Evolutionary conservation across 2,888 invertebrate genomes (phyloP).

Genomic region (Rhimphoctona megacephalus): DNA sequence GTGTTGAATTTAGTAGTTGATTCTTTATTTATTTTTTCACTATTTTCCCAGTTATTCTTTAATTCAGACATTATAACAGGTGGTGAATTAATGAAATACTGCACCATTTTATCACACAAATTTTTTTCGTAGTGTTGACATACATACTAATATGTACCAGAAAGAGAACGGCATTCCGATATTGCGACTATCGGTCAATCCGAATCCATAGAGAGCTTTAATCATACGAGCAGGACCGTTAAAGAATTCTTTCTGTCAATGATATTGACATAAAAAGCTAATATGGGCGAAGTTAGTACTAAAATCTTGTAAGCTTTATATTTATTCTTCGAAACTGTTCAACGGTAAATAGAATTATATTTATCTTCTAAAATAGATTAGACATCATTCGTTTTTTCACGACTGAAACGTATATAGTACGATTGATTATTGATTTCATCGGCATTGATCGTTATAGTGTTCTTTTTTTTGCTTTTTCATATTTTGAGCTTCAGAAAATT

Average conservation of each 20-base stretch:
- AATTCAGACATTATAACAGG: background rate
- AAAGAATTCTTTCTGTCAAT: too few relatives aligned
- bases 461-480: background rate
- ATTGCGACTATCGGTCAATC: too few relatives aligned
- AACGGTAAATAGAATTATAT: background rate
- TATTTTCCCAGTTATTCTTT: background rate
- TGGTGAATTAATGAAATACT: background rate
- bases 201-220: too few relatives aligned
- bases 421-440: background rate
- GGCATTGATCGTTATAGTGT: background rate
- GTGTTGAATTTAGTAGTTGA: background rate
- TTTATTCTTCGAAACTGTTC: background rate
- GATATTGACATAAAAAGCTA: background rate
- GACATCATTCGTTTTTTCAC: background rate
- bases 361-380: background rate
- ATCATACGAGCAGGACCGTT: too few relatives aligned
- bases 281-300: background rate
- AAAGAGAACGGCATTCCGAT: too few relatives aligned
- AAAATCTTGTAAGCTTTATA: background rate
- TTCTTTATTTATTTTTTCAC: background rate
- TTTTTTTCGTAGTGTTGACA: background rate
- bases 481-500: background rate
- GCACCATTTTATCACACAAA: background rate
- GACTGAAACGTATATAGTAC: background rate
- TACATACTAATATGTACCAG: too few relatives aligned